Base-by-base conservation (phyloP, 2,797 vertebrate species). In the Limosa lapponica region DNA sequence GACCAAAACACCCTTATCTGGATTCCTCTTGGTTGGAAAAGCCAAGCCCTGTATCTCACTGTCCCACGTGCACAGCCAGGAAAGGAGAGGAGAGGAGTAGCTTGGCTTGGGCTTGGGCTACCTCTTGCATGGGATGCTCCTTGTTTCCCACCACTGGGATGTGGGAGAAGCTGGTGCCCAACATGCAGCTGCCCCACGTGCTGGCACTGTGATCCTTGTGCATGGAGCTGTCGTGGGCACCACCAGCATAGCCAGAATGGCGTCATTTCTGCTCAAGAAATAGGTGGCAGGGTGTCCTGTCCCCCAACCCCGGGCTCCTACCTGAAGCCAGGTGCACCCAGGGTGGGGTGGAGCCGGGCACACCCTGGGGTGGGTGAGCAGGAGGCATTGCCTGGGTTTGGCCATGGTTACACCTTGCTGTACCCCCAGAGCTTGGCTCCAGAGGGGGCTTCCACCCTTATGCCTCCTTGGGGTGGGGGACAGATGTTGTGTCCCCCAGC, bases 111-210 rank as follows among this genome's bases (percentile, higher is more conserved):
- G n/a, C 17, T 52, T 28, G 27, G 20, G 46, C 3, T 41, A 11
- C 27, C 27, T 25, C 8, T n/a, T 13, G 39, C 32, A 37, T 6
- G n/a, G 61, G 66, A 34, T 79, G 41, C 2, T 71, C 9, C 71
- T 71, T 34, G 7, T 23, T 52, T 52, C n/a, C 13, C 44, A 75
- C 2, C 0, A 0, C 11, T 0, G 3, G 44, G n/a, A 17, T 27
- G 3, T 24, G 39, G 83, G 57, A 82, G 55, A 41, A 52, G 49
- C 17, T 27, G 88, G 52, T 30, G 43, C 46, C 30, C 59, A 36
- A 28, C 0, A 1, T 34, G 43, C 4, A 2, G 52, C 20, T 39
- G 41, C 36, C 46, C 52, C 49, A 6, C 1, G 5, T 16, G 36
- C 8, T 20, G 3, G 20, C 16, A 7, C 39, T 2, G 1, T 4